Percentiles rank a stretch among this genome's conserved stretches.
Evolutionary conservation across 2,797 vertebrate species (phyloP).

Genomic region (Acanthis flammea): DNA sequence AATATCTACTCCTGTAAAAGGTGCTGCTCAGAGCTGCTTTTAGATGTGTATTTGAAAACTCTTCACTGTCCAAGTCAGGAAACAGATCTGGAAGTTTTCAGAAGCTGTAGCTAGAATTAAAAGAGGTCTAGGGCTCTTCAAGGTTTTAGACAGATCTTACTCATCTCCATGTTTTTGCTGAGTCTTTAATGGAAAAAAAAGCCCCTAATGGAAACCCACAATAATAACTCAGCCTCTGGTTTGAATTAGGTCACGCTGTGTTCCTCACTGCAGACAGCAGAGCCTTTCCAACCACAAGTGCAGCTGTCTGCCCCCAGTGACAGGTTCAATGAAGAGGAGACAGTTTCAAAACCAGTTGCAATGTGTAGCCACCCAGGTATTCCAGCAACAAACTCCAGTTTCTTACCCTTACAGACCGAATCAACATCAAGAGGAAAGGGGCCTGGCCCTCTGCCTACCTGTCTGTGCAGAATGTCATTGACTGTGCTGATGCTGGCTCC

Average conservation of each 20-base stretch:
- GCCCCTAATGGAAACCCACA: background rate
- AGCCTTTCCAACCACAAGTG: background rate
- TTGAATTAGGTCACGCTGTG: background rate
- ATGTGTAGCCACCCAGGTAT: rapidly evolving
- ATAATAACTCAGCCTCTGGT: background rate
- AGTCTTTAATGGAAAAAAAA: background rate
- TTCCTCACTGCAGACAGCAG: background rate
- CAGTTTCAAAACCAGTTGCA: background rate
- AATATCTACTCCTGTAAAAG: background rate
- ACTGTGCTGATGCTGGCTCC: conserved; percentile 83
- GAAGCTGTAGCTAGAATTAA: background rate
- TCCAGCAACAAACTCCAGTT: background rate
- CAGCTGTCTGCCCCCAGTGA: background rate
- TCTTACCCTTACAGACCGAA: conserved; percentile 81
- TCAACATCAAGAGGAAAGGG: conserved; percentile 91
- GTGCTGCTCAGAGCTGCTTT: background rate
- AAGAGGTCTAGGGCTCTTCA: background rate
- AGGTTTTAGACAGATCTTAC: background rate
- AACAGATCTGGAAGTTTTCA: background rate
- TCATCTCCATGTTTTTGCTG: background rate
- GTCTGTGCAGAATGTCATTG: conserved; percentile 91
- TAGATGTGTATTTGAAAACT: background rate
- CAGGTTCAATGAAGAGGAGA: background rate
- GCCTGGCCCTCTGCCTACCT: conserved; percentile 91
- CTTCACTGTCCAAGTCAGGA: background rate